phyloP scores from a whole-genome alignment of 1,140 invertebrate genomes.

The Drosophila murphyi region DNA sequence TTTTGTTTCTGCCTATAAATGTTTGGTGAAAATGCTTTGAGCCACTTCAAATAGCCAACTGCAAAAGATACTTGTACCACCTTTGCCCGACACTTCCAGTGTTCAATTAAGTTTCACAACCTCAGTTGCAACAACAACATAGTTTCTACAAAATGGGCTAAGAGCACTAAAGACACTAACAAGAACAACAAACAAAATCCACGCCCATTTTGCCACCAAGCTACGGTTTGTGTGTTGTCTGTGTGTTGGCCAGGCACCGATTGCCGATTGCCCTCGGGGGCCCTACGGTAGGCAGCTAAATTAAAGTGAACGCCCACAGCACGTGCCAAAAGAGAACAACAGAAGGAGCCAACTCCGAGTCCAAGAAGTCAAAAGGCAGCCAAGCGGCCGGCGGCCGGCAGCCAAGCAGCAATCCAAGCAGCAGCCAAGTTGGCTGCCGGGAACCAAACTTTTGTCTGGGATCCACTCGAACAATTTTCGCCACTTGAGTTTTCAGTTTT shows the following conservation, averaged over 20 bases:
- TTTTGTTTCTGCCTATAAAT: not conserved
- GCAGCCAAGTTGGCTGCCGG: conserved; percentile 70
- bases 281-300: conserved; percentile 51
- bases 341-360: conserved; percentile 27
- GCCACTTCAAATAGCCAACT: not conserved
- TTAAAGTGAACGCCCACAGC: conserved; percentile 75
- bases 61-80: not conserved
- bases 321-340: conserved; percentile 50
- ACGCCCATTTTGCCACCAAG: conserved; percentile 70
- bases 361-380: conserved; percentile 7
- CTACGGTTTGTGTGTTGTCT: conserved; percentile 1
- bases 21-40: not conserved
- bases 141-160: conserved; percentile 50
- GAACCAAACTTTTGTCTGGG: conserved; percentile 50
- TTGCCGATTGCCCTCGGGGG: conserved; percentile 43
- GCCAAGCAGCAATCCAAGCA: conserved; percentile 32
- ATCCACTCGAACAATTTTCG: conserved; percentile 47
- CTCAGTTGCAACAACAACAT: conserved; percentile 50
- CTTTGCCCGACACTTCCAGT: not conserved
- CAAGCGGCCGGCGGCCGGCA: conserved; percentile 10
- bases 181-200: conserved; percentile 29
- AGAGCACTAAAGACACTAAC: not conserved
- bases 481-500: conserved; percentile 62
- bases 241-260: not conserved
- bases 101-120: not conserved